phyloP scores from a whole-genome alignment of 2,888 invertebrate species.

The Drosophila antonietae region DNA sequence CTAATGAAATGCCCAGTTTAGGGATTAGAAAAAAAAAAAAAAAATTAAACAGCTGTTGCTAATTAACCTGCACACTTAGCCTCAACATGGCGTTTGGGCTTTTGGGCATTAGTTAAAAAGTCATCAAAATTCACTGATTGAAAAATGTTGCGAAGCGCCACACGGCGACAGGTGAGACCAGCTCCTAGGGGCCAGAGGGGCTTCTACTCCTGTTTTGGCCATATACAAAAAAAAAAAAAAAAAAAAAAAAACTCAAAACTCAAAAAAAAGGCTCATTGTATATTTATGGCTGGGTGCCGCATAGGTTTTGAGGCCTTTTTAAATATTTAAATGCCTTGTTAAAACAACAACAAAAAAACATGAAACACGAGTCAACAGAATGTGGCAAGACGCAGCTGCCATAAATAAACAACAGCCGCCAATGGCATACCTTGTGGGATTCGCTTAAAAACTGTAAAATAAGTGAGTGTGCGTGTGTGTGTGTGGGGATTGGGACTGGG shows the following conservation, averaged over 20 bases:
- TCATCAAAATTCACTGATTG: slow-evolving; percentile 72
- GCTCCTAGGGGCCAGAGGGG: background rate
- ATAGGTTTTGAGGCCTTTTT: slow-evolving; percentile 60
- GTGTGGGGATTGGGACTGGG: background rate
- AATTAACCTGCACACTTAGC: slow-evolving; percentile 71
- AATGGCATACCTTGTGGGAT: slow-evolving; percentile 47
- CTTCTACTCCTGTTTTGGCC: slow-evolving; percentile 18
- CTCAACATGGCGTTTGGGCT: slow-evolving; percentile 9
- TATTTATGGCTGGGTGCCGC: slow-evolving; percentile 64
- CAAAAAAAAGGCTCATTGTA: slow-evolving; percentile 65
- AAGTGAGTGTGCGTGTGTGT: background rate
- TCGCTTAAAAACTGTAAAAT: slow-evolving; percentile 26
- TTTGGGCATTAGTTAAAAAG: slow-evolving; percentile 70
- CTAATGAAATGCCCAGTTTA: slow-evolving; percentile 45
- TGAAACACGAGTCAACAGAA: slow-evolving; percentile 35
- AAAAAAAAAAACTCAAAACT: slow-evolving; percentile 43
- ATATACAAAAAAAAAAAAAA: slow-evolving; percentile 4
- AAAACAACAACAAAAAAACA: slow-evolving; percentile 40
- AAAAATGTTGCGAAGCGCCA: slow-evolving; percentile 46
- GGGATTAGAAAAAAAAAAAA: slow-evolving; percentile 12
- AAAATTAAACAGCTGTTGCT: slow-evolving; percentile 62
- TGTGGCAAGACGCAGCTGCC: slow-evolving; percentile 63
- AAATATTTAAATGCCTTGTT: slow-evolving; percentile 74
- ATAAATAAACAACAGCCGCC: slow-evolving; percentile 68
- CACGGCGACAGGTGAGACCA: background rate